These are phyloP conservation scores for Tragelaphus imberbis DNA, from an alignment of 2,113 vertebrate species.

Conservation along the genomic window DNA sequence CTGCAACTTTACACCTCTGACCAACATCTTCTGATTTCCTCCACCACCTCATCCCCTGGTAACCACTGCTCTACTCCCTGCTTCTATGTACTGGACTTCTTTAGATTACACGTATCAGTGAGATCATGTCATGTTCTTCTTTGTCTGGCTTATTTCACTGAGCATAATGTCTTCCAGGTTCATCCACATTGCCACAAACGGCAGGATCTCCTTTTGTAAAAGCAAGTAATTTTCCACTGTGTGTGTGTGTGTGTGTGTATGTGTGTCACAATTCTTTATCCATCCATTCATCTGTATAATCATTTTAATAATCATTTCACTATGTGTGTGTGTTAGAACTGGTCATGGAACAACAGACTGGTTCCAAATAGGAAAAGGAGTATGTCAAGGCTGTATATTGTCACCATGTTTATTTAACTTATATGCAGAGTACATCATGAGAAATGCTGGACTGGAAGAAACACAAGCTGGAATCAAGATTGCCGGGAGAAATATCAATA, in stretches of 20 bases:
- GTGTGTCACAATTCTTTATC: not conserved
- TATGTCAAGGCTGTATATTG: too few species aligned
- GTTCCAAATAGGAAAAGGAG: too few species aligned
- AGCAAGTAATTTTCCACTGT: not conserved
- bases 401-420: too few species aligned
- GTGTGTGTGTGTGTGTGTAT: too few species aligned
- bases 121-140: not conserved
- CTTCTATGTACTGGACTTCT: not conserved
- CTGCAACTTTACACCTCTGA: not conserved
- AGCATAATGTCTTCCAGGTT: not conserved
- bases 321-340: not conserved
- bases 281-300: not conserved
- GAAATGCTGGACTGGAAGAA: too few species aligned
- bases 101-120: too few species aligned
- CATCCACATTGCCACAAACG: not conserved
- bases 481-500: too few species aligned
- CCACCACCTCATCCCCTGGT: not conserved
- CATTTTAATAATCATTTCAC: not conserved
- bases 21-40: not conserved
- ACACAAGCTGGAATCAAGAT: too few species aligned
- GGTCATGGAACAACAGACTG: too few species aligned
- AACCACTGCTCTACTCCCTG: not conserved
- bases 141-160: not conserved
- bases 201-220: not conserved
- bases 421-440: too few species aligned